Base-by-base conservation (phyloP, 2,888 invertebrate genomes). In the Tupiocoris notatus region DNA sequence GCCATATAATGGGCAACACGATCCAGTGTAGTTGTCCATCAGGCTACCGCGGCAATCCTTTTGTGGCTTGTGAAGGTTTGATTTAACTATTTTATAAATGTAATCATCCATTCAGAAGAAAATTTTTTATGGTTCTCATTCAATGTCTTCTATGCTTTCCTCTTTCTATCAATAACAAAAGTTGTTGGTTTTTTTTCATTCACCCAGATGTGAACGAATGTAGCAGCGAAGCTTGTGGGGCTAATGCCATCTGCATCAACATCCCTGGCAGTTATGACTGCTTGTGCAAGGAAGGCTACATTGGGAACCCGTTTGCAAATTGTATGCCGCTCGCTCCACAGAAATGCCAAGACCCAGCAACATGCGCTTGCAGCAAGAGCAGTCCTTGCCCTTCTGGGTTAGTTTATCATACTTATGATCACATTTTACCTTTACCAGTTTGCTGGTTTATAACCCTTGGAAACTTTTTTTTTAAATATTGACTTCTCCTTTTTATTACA, bases 241-340 rank as follows among this genome's bases (percentile, higher is more conserved):
- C 89, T 81, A 92, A 94, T 83, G 95, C 96, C 0, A 90, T 91
- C 61, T 97, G 97, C 82, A 91, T 95, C 79, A 96, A 97, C 83
- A 92, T 93, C 0, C 89, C 91, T 16, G 96, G 96, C 71, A 91
- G 92, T 81, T 96, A 91, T 83, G 94, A 94, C 83, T 97, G 97
- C 83, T 89, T 92, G 58, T 97, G 97, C 83, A 90, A 92, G 82
- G 91, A 92, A 79, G 91, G 91, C 66, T 92, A 89, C 83, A 90
- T 91, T 77, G 95, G 95, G 65, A 95, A 96, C 87, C 95, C 96
- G 0, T 95, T 94, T 82, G 88, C 90, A 78, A 89, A 91, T 82
- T 95, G 95, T 82, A 89, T 91, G 59, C 87, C 89, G 82, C 86
- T 92, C 21, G 88, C 90, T 80, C 87, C 89, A 62, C 88, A 89